Conservation (phyloP, 2,888 invertebrate genomes). For the Zygogramma bicolorata region DNA sequence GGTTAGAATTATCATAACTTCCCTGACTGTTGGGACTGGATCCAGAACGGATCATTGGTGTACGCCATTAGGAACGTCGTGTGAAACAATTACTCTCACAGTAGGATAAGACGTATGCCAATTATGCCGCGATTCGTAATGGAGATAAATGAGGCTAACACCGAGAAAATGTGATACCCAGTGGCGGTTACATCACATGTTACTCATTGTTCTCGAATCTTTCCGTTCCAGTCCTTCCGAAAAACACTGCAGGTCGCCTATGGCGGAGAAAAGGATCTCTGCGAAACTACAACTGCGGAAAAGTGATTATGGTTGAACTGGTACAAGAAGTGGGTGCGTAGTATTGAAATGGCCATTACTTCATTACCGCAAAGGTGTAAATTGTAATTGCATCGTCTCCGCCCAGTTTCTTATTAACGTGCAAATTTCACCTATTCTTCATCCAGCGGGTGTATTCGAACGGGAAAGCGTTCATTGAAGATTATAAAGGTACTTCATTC, state of each 20-base stretch:
- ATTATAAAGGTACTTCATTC: slow-evolving; percentile 3
- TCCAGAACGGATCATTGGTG: too few relatives aligned
- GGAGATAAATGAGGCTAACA: too few relatives aligned
- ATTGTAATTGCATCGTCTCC: slow-evolving; percentile 30
- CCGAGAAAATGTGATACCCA: not conserved
- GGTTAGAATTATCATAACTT: too few relatives aligned
- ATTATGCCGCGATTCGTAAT: too few relatives aligned
- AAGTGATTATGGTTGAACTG: slow-evolving; percentile 1
- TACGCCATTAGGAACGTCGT: too few relatives aligned
- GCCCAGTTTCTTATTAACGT: slow-evolving; percentile 30
- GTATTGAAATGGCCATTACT: slow-evolving; percentile 7
- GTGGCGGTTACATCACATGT: not conserved
- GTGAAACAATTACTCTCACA: too few relatives aligned
- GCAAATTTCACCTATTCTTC: slow-evolving; percentile 34
- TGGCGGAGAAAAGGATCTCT: slow-evolving; percentile 9
- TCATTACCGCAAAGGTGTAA: slow-evolving; percentile 33
- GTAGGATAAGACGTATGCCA: too few relatives aligned
- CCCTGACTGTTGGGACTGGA: too few relatives aligned
- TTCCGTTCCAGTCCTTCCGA: not conserved
- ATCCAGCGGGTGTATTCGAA: slow-evolving; percentile 15
- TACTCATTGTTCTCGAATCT: not conserved
- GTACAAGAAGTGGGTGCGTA: slow-evolving; percentile 12
- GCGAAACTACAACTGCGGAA: not conserved
- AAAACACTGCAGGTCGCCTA: not conserved
- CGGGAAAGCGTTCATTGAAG: slow-evolving; percentile 4